Conservation (phyloP, 2,888 invertebrate species). For the Drosophila silvestris region DNA sequence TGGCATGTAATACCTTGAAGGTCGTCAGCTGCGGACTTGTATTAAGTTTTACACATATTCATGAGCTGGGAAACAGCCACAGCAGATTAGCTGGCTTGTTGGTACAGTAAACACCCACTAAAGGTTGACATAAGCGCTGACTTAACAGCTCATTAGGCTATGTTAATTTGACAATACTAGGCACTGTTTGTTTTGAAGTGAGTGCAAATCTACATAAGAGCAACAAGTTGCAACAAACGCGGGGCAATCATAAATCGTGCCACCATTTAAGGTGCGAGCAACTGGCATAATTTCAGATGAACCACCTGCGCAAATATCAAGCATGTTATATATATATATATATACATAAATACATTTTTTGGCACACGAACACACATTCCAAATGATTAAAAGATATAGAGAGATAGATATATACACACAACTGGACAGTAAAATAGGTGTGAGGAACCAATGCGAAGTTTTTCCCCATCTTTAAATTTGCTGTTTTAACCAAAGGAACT, state of each 20-base stretch:
- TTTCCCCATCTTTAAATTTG: neutral
- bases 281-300: conserved; percentile 75
- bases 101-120: conserved; percentile 34
- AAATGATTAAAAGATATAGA: conserved; percentile 12
- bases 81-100: conserved; percentile 26
- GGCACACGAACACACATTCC: conserved; percentile 34
- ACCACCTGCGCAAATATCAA: conserved; percentile 81
- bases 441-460: neutral
- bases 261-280: conserved; percentile 79
- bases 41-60: neutral
- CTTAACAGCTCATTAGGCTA: conserved; percentile 56
- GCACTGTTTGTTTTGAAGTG: neutral
- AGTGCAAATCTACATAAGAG: conserved; percentile 25
- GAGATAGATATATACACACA: neutral
- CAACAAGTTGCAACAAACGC: conserved; percentile 6
- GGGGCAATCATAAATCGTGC: conserved; percentile 55
- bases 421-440: neutral
- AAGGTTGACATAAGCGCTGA: conserved; percentile 13
- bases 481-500: no score
- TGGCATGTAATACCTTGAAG: conserved; percentile 7
- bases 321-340: conserved; percentile 23
- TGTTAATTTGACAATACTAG: conserved; percentile 67
- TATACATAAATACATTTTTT: conserved; percentile 11
- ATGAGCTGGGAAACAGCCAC: conserved; percentile 11
- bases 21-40: neutral